A percentile compares a stretch with the other conserved stretches of the same genome.
Evolutionary conservation across 2,113 vertebrate species (phyloP).

Genomic region (Gallinago media): DNA sequence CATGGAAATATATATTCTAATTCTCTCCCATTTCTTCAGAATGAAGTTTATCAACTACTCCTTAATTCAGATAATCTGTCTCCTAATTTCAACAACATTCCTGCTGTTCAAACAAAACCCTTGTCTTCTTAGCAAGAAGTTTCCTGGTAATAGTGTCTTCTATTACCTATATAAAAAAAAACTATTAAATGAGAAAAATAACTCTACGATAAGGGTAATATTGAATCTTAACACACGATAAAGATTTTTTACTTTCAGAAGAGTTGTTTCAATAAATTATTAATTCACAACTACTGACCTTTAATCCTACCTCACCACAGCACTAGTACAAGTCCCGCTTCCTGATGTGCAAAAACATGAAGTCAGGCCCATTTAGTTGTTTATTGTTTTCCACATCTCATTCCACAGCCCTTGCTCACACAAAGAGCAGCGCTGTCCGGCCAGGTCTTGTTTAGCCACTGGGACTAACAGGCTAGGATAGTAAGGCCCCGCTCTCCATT

Average conservation of each 20-base stretch:
- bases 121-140: not conserved
- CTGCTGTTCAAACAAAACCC: not conserved
- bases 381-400: not conserved
- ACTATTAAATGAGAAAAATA: not conserved
- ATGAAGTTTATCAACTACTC: not conserved
- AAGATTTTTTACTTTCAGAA: not conserved
- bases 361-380: not conserved
- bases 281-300: not conserved
- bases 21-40: not conserved
- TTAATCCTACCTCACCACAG: not conserved
- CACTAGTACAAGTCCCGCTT: rapidly evolving
- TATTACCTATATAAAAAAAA: not conserved
- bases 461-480: not conserved
- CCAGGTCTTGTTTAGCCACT: not conserved
- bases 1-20: not conserved
- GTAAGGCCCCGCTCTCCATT: not conserved
- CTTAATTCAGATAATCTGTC: not conserved
- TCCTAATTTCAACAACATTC: not conserved
- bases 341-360: not conserved
- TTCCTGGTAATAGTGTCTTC: not conserved
- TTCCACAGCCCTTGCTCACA: not conserved
- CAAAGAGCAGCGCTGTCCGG: not conserved
- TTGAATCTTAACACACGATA: not conserved
- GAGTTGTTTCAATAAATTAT: not conserved
- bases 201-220: not conserved